phyloP scores from a whole-genome alignment of 2,888 invertebrate species.

The Xanthorhoe spadicearia region DNA sequence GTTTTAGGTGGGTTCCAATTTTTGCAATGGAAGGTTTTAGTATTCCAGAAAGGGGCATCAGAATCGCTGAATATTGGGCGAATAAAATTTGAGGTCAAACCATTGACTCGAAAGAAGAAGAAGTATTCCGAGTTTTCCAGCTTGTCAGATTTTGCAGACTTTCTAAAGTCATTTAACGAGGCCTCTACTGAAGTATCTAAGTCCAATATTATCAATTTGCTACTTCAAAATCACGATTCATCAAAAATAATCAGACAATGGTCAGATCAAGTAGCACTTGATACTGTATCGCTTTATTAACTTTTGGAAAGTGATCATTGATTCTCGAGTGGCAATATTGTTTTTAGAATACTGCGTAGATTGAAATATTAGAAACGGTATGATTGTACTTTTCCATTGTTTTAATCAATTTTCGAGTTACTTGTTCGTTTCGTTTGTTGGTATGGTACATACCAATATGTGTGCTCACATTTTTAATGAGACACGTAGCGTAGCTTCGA shows the following conservation, averaged over 20 bases:
- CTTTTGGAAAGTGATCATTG: slow-evolving; percentile 14
- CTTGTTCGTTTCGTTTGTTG: too few relatives aligned
- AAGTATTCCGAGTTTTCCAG: slow-evolving; percentile 3
- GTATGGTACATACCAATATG: too few relatives aligned
- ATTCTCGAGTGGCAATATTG: slow-evolving; percentile 33
- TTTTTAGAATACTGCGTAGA: background rate
- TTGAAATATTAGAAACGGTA: background rate
- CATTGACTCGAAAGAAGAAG: too few relatives aligned
- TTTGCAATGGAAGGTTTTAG: too few relatives aligned
- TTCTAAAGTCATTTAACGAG: background rate
- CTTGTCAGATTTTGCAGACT: background rate
- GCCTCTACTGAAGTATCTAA: background rate
- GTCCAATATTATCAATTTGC: background rate
- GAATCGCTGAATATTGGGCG: too few relatives aligned
- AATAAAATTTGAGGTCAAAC: too few relatives aligned
- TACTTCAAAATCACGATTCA: slow-evolving; percentile 13
- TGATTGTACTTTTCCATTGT: too few relatives aligned
- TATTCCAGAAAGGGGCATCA: too few relatives aligned
- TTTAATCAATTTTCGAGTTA: too few relatives aligned
- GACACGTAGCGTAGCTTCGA: too few relatives aligned
- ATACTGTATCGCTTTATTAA: slow-evolving; percentile 27
- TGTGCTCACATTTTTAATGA: too few relatives aligned
- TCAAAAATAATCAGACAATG: slow-evolving; percentile 26
- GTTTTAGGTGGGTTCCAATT: too few relatives aligned
- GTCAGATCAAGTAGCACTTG: background rate